Evolutionary conservation across 1,140 invertebrate species (phyloP).

Genomic region (Pararge aegeria): DNA sequence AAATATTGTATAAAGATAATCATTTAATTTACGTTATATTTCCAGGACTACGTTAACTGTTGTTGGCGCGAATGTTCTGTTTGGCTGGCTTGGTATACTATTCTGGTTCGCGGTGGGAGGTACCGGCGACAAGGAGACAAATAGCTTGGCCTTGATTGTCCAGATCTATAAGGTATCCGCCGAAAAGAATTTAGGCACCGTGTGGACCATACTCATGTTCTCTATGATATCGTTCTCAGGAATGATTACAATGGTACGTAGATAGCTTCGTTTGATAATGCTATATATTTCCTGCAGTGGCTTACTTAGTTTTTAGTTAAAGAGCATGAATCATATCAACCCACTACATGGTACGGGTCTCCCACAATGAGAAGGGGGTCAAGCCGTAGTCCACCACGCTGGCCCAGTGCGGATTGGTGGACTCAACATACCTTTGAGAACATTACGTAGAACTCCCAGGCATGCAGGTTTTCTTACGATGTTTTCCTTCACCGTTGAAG

Average conservation of each 20-base stretch:
- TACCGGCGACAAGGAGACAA: slow-evolving; percentile 24
- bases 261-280: slow-evolving; percentile 3
- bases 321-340: background rate
- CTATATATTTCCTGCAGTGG: too few species aligned
- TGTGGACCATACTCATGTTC: slow-evolving; percentile 51
- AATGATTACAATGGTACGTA: slow-evolving; percentile 53
- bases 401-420: too few species aligned
- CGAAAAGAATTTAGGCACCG: slow-evolving; percentile 26
- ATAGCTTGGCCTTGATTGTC: slow-evolving; percentile 41
- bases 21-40: slow-evolving; percentile 16
- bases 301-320: slow-evolving; percentile 1
- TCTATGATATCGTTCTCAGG: slow-evolving; percentile 50
- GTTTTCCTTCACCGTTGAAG: too few species aligned
- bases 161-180: slow-evolving; percentile 41
- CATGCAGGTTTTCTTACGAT: too few species aligned
- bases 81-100: slow-evolving; percentile 44
- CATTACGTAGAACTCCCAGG: too few species aligned
- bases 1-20: background rate
- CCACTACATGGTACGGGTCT: too few species aligned
- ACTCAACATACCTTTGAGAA: too few species aligned
- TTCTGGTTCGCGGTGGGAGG: slow-evolving; percentile 56
- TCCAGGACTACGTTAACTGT: slow-evolving; percentile 51
- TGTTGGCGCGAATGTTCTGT: slow-evolving; percentile 38
- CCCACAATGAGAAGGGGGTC: too few species aligned
- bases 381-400: too few species aligned